Evolutionary conservation across 2,113 vertebrate species (phyloP), one percentile per base, ranked within the genome.

Genomic region (Chrysemys picta): DNA sequence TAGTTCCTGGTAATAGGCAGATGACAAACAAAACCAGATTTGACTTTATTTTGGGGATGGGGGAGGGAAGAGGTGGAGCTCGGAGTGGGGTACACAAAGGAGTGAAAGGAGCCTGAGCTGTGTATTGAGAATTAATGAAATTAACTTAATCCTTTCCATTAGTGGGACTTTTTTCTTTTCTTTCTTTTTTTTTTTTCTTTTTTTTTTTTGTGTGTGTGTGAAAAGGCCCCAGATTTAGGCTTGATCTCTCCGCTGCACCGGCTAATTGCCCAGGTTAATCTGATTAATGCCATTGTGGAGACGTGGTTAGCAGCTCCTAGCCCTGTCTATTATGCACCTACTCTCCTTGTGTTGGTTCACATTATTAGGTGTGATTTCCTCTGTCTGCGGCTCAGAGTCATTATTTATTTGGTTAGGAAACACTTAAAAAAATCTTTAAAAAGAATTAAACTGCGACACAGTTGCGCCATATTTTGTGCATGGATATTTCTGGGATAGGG

Each of bases 71-170:
- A 21, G 53, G 89, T 82, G 62, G 89, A 45, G 82, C 95, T 95
- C 72, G 57, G 38, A 65, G 94, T 82, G 93, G 90, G 92, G 92
- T 97, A 82, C 96, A 93, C 96, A 93, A 96, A 96, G 94, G 98
- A 97, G 98, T 94, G 98, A 97, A 95, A 96, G 96, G 96, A 97
- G 96, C 96, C 94, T 57, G 76, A 94, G 96, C 96, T 99, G 99
- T 99, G 99, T 99, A 99, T 99, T 99, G 98, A 98, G 98, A 98
- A 99, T 99, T 99, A 99, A 99, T 99, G 98, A 98, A 99, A 99
- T 99, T 99, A 99, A 98, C 98, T 97, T 99, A 99, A 99, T 99
- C 98, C 98, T 97, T 98, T 97, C 98, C 98, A 98, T 98, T 98
- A 98, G 95, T 92, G 88, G 82, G 95, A 95, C 96, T 97, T 52